phyloP scores from a whole-genome alignment of 1,140 invertebrate species.

The Euura lappo region DNA sequence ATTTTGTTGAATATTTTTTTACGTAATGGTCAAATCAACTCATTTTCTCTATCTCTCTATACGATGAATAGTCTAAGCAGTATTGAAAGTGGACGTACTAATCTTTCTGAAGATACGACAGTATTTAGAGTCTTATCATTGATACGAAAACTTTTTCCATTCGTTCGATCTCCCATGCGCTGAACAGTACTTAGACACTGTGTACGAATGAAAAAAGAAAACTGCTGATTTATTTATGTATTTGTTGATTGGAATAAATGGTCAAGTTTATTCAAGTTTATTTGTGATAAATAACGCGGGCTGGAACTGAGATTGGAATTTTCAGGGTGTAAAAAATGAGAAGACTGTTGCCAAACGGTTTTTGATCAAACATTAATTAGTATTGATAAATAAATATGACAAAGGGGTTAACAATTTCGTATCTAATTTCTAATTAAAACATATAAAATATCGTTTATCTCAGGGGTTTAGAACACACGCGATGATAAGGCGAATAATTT shows the following conservation, averaged over 20 bases:
- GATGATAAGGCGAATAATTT: not conserved
- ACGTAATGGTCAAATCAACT: not conserved
- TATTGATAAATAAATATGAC: constrained; percentile 4
- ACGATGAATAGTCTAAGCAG: not conserved
- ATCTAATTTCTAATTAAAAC: not conserved
- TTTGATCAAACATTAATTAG: not conserved
- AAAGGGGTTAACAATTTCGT: not conserved
- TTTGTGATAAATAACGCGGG: not conserved
- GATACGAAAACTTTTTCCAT: no score
- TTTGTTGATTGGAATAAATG: not conserved
- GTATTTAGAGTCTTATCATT: not conserved
- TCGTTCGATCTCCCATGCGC: no score
- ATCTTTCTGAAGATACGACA: not conserved
- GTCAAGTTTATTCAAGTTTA: not conserved
- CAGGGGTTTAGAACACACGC: no score
- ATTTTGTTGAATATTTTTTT: not conserved
- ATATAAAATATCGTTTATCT: no score
- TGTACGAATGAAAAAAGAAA: no score
- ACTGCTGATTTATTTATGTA: not conserved
- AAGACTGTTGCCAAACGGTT: no score
- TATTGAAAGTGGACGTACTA: not conserved
- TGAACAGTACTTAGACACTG: no score
- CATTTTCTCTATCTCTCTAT: not conserved
- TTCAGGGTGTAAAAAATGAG: not conserved
- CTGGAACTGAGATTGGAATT: not conserved